phyloP scores from a whole-genome alignment of 2,113 vertebrate species.

The Triplophysa siluroides region DNA sequence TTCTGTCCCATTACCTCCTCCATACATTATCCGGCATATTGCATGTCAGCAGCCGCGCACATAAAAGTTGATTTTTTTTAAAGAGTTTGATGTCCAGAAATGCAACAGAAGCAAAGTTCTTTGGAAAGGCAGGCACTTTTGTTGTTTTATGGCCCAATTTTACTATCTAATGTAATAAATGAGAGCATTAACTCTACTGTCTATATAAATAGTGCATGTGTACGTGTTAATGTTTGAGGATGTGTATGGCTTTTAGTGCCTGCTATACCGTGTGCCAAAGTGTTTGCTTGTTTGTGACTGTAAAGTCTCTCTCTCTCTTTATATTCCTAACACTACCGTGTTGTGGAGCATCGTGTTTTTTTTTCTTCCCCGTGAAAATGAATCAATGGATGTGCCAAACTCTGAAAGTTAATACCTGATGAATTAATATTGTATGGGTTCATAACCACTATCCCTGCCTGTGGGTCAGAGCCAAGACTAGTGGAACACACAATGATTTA shows the following conservation, averaged over 20 bases:
- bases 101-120: constrained; percentile 69
- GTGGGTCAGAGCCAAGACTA: constrained; percentile 11
- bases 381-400: constrained; percentile 34
- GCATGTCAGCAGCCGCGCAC: constrained; percentile 65
- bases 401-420: constrained; percentile 44
- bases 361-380: constrained; percentile 45
- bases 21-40: constrained; percentile 61
- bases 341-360: constrained; percentile 24
- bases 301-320: neutral
- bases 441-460: constrained; percentile 39
- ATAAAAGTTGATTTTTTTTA: constrained; percentile 63
- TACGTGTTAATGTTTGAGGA: constrained; percentile 46
- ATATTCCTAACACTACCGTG: neutral
- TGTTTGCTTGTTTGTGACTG: constrained; percentile 57
- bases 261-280: constrained; percentile 49
- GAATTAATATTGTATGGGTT: constrained; percentile 43
- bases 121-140: constrained; percentile 64
- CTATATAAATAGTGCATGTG: constrained; percentile 59
- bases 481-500: constrained; percentile 32
- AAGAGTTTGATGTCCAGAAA: constrained; percentile 66
- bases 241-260: constrained; percentile 43
- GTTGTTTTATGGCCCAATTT: constrained; percentile 71
- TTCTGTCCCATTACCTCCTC: constrained; percentile 57
- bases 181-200: constrained; percentile 65
- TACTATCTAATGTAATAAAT: constrained; percentile 68